A percentile compares a stretch with the other conserved stretches of the same genome.
These are phyloP conservation scores for Dipus sagitta DNA, from an alignment of 2,797 vertebrate genomes.

Conservation along the genomic window DNA sequence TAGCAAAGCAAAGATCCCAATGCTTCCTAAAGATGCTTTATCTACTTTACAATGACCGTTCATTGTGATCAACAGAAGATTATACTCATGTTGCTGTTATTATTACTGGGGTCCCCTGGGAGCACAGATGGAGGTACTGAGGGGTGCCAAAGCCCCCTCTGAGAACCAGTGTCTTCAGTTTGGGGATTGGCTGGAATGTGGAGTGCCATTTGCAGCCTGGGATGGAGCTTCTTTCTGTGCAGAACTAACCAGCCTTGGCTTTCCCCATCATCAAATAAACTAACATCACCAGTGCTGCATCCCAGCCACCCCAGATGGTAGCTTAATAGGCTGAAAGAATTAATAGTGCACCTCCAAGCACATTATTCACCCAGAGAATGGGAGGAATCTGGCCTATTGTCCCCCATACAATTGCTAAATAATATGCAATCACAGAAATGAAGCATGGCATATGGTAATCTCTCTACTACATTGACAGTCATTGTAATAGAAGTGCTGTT, in stretches of 20 bases:
- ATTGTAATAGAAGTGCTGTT: conserved; percentile 64
- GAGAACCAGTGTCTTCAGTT: not conserved
- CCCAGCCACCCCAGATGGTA: conserved; percentile 79
- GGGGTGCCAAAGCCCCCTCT: not conserved
- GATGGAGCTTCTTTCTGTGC: conserved; percentile 4
- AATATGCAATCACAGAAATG: conserved; percentile 74
- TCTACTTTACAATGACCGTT: not conserved
- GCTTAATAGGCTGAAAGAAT: conserved; percentile 80
- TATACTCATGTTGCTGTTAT: too few species aligned
- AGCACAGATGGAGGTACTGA: not conserved
- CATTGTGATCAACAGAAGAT: not conserved
- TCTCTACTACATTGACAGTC: conserved; percentile 60
- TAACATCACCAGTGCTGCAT: not conserved
- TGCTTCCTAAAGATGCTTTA: not conserved
- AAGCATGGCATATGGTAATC: conserved; percentile 77
- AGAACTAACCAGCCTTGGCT: not conserved
- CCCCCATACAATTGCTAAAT: conserved; percentile 66
- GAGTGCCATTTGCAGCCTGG: not conserved
- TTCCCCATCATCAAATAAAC: conserved; percentile 44
- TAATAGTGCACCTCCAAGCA: conserved; percentile 78
- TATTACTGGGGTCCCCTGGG: not conserved
- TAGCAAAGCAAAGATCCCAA: not conserved
- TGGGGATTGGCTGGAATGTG: not conserved
- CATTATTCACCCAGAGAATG: conserved; percentile 75
- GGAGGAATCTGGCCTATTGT: conserved; percentile 74